Conservation (phyloP, 2,888 invertebrate species). For the Brachyptera risi region DNA sequence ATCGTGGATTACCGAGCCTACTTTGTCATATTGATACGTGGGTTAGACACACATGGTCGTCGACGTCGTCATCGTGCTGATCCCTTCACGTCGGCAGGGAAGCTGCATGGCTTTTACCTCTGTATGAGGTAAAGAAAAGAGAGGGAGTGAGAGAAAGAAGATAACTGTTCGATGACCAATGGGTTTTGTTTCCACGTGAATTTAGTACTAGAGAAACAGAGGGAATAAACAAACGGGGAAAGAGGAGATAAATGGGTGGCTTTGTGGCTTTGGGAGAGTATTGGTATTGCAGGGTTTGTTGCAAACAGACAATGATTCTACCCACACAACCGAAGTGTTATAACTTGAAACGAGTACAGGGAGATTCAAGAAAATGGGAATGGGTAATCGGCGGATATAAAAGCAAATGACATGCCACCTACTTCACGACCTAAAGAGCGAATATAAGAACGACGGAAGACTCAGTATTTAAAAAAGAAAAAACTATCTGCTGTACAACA, state of each 20-base stretch:
- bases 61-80: neutral
- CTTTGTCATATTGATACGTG: conserved; percentile 50
- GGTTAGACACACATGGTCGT: neutral
- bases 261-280: neutral
- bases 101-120: neutral
- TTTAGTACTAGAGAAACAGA: neutral
- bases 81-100: neutral
- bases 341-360: too few relatives aligned
- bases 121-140: neutral
- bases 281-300: too few relatives aligned
- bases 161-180: neutral
- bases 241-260: conserved; percentile 6
- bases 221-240: neutral
- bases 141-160: neutral
- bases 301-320: too few relatives aligned
- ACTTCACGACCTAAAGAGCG: too few relatives aligned
- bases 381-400: too few relatives aligned
- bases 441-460: too few relatives aligned
- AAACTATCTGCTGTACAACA: too few relatives aligned
- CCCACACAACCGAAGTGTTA: too few relatives aligned
- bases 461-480: too few relatives aligned
- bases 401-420: too few relatives aligned
- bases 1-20: conserved; percentile 32
- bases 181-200: neutral
- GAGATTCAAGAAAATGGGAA: too few relatives aligned